These are phyloP conservation scores for Brachionus paranguensis DNA, from an alignment of 1,140 invertebrate genomes.

Conservation along the genomic window DNA sequence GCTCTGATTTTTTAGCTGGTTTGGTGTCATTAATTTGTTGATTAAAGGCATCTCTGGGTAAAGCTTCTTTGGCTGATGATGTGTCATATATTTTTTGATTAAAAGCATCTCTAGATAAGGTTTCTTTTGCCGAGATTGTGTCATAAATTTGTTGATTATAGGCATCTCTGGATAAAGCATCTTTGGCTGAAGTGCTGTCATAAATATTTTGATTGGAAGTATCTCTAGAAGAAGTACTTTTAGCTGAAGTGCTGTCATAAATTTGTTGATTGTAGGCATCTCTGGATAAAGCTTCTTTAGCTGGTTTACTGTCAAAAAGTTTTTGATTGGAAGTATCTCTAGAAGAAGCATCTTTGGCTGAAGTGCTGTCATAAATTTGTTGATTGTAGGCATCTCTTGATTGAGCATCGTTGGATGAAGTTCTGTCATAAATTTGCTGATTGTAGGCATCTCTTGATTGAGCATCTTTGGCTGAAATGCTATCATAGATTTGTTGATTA, in stretches of 20 bases:
- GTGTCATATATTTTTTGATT: too few species aligned
- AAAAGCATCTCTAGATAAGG: too few species aligned
- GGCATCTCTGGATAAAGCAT: too few species aligned
- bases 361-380: background rate
- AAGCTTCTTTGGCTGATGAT: background rate
- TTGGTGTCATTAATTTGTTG: background rate
- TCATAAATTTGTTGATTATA: too few species aligned
- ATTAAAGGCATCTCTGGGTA: background rate
- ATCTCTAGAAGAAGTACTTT: background rate
- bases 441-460: too few species aligned
- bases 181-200: background rate
- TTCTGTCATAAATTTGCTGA: too few species aligned
- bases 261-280: too few species aligned
- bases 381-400: background rate
- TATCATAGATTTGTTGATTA: background rate
- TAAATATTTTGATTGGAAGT: background rate
- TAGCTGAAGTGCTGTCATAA: background rate
- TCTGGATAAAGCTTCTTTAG: too few species aligned
- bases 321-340: too few species aligned
- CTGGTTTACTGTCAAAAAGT: background rate
- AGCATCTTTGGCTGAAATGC: background rate
- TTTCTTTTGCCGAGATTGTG: too few species aligned
- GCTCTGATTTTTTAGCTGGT: background rate
- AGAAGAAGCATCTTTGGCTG: background rate
- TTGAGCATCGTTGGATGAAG: background rate